Evolutionary conservation across 2,113 vertebrate species (phyloP).

Genomic region (Baryphthengus martii): DNA sequence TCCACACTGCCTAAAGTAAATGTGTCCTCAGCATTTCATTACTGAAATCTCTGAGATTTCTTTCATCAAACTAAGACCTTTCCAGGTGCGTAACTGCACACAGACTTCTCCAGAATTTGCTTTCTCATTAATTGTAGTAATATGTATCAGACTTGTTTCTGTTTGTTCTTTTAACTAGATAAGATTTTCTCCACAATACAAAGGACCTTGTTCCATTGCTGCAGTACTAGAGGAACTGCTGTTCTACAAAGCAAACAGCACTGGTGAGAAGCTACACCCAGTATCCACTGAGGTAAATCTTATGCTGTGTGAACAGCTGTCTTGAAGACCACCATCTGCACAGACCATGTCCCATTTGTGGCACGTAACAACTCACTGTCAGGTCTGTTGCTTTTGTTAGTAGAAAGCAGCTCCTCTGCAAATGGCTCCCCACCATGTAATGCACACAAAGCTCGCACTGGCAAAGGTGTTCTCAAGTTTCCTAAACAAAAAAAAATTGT

Average conservation of each 20-base stretch:
- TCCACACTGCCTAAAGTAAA: not conserved
- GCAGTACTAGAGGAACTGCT: not conserved
- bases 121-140: not conserved
- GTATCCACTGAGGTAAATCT: not conserved
- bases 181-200: not conserved
- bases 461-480: not conserved
- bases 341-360: not conserved
- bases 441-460: fast-evolving
- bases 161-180: not conserved
- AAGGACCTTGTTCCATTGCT: not conserved
- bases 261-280: not conserved
- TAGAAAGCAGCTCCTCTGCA: not conserved
- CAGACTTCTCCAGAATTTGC: not conserved
- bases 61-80: not conserved
- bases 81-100: not conserved
- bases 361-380: fast-evolving
- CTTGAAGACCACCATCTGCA: not conserved
- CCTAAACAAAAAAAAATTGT: not conserved
- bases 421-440: fast-evolving
- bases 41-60: not conserved
- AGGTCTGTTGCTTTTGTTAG: not conserved
- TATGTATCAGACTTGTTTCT: not conserved
- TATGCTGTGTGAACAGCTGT: fast-evolving
- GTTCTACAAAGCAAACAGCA: not conserved
- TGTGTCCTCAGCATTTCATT: not conserved